Evolutionary conservation across 35 echinoderm and acorn worm species (phyloP).

Genomic region (Heliocidaris erythrogramma): DNA sequence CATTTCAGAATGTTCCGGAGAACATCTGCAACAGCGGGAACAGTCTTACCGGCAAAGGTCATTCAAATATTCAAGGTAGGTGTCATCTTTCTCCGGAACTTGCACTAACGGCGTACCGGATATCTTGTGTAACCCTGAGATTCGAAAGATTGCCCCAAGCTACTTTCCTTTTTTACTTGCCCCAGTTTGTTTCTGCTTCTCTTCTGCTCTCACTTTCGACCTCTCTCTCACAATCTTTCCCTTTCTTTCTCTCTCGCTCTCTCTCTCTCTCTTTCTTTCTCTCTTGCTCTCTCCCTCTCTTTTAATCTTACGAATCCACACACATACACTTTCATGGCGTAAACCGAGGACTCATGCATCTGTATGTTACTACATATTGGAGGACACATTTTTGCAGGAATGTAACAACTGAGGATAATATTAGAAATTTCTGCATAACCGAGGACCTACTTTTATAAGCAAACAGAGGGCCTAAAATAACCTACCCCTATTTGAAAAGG

Average conservation of each 20-base stretch:
- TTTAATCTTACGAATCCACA: no score
- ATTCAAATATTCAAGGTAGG: conserved; percentile 83
- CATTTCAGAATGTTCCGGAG: conserved; percentile 83
- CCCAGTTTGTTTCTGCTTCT: neutral
- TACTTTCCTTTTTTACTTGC: neutral
- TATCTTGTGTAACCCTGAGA: conserved; percentile 10
- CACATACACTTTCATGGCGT: no score
- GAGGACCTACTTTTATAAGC: no score
- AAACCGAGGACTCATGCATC: no score
- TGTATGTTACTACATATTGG: no score
- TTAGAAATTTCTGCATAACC: no score
- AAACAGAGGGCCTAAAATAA: no score
- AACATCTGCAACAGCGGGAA: conserved; percentile 73
- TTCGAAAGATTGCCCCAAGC: neutral
- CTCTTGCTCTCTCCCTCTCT: no score
- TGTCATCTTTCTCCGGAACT: neutral
- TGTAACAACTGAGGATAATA: no score
- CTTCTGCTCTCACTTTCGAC: neutral
- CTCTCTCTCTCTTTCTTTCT: no score
- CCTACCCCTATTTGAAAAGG: no score
- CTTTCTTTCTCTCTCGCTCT: neutral
- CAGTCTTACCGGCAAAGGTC: conserved; percentile 78
- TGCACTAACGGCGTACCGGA: neutral
- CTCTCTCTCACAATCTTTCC: neutral
- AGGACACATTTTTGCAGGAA: no score